Percentiles rank a stretch among this genome's conserved stretches.
Evolutionary conservation across 2,888 invertebrate species (phyloP).

Genomic region (Sclerodermus sp.): DNA sequence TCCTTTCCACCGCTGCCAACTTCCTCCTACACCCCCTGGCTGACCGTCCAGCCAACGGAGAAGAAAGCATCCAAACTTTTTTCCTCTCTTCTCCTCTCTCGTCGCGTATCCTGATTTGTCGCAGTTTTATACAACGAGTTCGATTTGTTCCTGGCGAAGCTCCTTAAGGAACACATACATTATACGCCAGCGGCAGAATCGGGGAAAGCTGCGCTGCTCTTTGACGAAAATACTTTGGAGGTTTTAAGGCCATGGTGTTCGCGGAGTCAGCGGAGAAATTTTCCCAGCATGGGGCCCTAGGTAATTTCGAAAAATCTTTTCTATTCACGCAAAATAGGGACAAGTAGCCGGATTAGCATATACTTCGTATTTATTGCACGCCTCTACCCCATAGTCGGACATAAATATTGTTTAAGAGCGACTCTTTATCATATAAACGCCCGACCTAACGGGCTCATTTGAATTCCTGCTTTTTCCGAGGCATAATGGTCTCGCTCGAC

Average conservation of each 20-base stretch:
- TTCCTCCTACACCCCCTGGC: not conserved
- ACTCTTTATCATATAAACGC: slow-evolving; percentile 51
- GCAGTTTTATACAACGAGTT: not conserved
- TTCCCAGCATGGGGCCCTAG: too few relatives aligned
- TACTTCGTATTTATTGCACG: slow-evolving; percentile 41
- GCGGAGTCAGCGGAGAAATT: too few relatives aligned
- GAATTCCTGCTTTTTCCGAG: slow-evolving; percentile 34
- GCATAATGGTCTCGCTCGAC: slow-evolving; percentile 23
- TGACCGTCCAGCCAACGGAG: not conserved
- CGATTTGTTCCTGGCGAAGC: too few relatives aligned
- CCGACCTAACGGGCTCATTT: slow-evolving; percentile 39
- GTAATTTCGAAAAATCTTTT: too few relatives aligned
- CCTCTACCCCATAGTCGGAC: slow-evolving; percentile 12
- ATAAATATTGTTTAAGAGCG: slow-evolving; percentile 49
- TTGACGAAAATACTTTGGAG: too few relatives aligned
- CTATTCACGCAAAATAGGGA: slow-evolving; percentile 6
- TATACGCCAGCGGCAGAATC: too few relatives aligned
- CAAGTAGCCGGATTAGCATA: slow-evolving; percentile 33
- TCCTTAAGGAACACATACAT: too few relatives aligned
- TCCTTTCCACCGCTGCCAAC: not conserved
- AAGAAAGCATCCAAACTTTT: not conserved
- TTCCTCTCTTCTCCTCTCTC: not conserved
- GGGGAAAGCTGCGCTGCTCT: too few relatives aligned
- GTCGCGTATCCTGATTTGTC: not conserved
- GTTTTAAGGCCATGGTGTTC: too few relatives aligned